Evolutionary conservation across 2,888 invertebrate species (phyloP).

Genomic region (Synanthedon formicaeformis): DNA sequence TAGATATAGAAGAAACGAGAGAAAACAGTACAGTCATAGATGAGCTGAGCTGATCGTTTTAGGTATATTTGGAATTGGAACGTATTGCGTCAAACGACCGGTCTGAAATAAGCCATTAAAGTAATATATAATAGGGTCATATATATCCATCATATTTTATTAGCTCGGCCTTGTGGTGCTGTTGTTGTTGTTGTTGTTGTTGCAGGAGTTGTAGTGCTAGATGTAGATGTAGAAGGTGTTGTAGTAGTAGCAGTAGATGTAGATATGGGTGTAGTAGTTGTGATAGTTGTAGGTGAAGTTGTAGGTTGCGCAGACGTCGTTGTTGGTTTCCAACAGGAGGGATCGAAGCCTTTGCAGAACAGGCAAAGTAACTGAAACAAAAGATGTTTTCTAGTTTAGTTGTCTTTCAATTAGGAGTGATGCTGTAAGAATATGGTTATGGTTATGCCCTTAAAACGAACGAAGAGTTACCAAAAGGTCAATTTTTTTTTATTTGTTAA

Average conservation of each 20-base stretch:
- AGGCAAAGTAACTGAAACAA: slow-evolving; percentile 28
- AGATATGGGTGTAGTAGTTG: slow-evolving; percentile 8
- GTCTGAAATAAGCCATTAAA: too few relatives aligned
- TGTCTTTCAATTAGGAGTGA: too few relatives aligned
- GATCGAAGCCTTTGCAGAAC: slow-evolving; percentile 29
- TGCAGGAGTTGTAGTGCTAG: background rate
- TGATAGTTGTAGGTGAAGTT: slow-evolving; percentile 7
- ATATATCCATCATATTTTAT: background rate
- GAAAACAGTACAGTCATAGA: too few relatives aligned
- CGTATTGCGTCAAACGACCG: background rate
- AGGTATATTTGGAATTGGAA: too few relatives aligned
- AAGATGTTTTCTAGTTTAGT: too few relatives aligned
- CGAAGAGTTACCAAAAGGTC: too few relatives aligned
- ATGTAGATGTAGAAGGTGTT: background rate
- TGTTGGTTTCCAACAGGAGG: slow-evolving; percentile 13
- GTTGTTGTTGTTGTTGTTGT: background rate
- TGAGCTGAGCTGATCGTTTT: too few relatives aligned
- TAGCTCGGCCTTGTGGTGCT: background rate
- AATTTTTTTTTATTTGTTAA: too few relatives aligned
- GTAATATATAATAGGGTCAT: too few relatives aligned
- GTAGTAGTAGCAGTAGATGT: background rate
- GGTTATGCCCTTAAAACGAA: too few relatives aligned
- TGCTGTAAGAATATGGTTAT: too few relatives aligned
- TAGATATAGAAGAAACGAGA: too few relatives aligned
- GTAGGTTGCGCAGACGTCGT: slow-evolving; percentile 9